A percentile compares a stretch with the other conserved stretches of the same genome.
Evolutionary conservation across 1,140 invertebrate genomes (phyloP).

Genomic region (Formica selysi): DNA sequence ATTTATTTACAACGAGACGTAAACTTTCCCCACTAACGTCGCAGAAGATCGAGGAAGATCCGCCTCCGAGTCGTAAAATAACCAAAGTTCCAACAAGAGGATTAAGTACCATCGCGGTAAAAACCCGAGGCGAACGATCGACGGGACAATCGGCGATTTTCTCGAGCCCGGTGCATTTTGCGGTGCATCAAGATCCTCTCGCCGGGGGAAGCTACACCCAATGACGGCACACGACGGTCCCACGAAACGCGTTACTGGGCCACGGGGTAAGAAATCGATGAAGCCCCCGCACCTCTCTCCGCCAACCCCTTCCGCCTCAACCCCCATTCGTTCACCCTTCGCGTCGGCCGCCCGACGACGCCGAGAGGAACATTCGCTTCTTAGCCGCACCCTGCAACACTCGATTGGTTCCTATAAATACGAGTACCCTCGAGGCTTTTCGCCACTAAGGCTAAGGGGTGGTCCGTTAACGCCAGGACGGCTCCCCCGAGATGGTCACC

Average conservation of each 20-base stretch:
- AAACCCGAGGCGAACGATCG: conserved; percentile 24
- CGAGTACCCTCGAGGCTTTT: conserved; percentile 47
- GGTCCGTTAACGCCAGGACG: conserved; percentile 38
- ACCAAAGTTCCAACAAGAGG: conserved; percentile 9
- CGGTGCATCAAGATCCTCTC: conserved; percentile 42
- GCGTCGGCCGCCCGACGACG: conserved; percentile 56
- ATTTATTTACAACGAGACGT: not conserved
- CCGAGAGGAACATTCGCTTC: conserved; percentile 75
- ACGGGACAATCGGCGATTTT: conserved; percentile 23
- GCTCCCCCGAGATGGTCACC: conserved; percentile 24
- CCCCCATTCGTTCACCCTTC: conserved; percentile 36
- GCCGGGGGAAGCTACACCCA: conserved; percentile 57
- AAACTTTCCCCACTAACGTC: not conserved
- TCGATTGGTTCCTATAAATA: conserved; percentile 74
- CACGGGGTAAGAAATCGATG: conserved; percentile 85
- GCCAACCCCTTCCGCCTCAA: conserved; percentile 28
- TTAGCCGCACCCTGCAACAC: conserved; percentile 81
- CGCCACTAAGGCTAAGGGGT: conserved; percentile 12
- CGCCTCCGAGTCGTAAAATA: not conserved
- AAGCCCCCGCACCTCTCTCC: conserved; percentile 80
- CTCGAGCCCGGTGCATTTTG: conserved; percentile 23
- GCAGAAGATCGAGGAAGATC: not conserved
- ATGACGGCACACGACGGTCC: conserved; percentile 57
- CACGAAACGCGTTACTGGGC: conserved; percentile 82
- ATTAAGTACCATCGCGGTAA: not conserved